phyloP scores from a whole-genome alignment of 2,888 invertebrate species.

The Thysanoteuthis rhombus region DNA sequence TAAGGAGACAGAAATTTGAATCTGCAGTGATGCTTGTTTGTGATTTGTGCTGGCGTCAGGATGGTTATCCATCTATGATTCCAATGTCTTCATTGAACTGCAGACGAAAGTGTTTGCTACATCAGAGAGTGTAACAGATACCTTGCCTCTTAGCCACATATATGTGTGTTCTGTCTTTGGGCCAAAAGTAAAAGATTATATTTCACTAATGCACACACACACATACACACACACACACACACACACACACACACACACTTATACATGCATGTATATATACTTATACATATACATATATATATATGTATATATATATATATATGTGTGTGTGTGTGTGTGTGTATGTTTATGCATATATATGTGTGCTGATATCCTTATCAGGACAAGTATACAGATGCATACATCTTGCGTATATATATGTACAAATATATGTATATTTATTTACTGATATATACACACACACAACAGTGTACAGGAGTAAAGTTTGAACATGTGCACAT shows the following conservation, averaged over 20 bases:
- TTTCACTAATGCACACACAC: background rate
- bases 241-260: background rate
- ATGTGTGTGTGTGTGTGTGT: background rate
- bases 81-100: background rate
- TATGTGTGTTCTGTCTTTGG: background rate
- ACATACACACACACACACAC: background rate
- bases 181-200: slow-evolving; percentile 12
- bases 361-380: background rate
- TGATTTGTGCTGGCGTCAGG: background rate
- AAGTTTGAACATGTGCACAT: too few relatives aligned
- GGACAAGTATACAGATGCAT: background rate
- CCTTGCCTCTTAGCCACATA: background rate
- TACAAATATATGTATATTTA: background rate
- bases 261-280: background rate
- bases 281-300: background rate
- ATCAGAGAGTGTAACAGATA: background rate
- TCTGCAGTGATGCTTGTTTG: background rate
- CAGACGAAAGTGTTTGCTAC: background rate
- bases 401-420: background rate
- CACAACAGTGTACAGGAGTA: too few relatives aligned
- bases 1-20: background rate
- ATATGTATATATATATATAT: background rate
- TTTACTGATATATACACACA: background rate
- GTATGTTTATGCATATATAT: background rate
- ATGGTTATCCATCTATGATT: background rate